Percentiles rank a stretch among this genome's conserved stretches.
phyloP scores from a whole-genome alignment of 2,113 vertebrate species.

The Ochotona princeps region DNA sequence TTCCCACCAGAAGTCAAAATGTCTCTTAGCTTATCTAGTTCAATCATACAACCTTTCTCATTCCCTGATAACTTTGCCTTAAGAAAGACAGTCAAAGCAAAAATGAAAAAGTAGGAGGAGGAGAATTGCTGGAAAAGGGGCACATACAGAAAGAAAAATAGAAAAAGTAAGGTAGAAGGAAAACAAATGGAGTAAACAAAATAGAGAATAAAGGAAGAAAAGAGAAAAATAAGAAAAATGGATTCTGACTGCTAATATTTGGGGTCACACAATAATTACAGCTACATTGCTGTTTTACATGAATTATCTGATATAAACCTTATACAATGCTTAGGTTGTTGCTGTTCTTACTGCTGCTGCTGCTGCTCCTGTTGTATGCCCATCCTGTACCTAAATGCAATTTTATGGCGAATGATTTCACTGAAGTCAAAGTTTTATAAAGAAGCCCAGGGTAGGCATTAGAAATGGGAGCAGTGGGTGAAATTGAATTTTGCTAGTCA shows the following conservation, averaged over 20 bases:
- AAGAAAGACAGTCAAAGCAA: not conserved
- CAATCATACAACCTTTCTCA: not conserved
- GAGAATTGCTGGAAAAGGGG: not conserved
- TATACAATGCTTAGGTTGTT: not conserved
- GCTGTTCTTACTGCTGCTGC: not conserved
- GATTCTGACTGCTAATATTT: not conserved
- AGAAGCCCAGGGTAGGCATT: not conserved
- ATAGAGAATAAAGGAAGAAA: not conserved
- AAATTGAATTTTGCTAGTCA: not conserved
- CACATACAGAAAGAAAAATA: not conserved
- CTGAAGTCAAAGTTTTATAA: not conserved
- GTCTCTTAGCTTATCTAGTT: not conserved
- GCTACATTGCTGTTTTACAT: not conserved
- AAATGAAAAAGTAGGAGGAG: not conserved
- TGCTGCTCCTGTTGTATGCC: not conserved
- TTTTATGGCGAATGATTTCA: not conserved
- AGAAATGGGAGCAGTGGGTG: not conserved
- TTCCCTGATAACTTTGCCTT: slow-evolving; percentile 10
- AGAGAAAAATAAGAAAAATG: not conserved
- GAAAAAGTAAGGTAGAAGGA: not conserved
- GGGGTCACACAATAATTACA: not conserved
- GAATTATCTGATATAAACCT: not conserved
- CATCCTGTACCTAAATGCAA: not conserved
- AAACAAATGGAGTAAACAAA: not conserved
- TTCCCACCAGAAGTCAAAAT: not conserved